Base-by-base conservation (phyloP, 2,888 invertebrate species). In the Rhagium mordax region DNA sequence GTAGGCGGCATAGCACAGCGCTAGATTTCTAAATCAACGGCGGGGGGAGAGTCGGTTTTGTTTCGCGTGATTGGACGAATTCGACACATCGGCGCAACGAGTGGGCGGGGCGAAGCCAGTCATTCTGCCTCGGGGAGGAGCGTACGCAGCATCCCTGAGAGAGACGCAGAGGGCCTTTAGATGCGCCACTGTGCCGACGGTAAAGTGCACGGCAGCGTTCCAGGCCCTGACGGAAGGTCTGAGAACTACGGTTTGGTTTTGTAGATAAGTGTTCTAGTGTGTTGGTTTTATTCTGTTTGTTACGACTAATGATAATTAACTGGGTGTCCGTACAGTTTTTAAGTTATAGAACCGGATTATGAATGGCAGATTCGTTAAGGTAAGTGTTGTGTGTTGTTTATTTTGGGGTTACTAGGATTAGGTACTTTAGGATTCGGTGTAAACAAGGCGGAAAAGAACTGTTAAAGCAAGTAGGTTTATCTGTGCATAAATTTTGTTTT, bases 81-180 rank as follows among this genome's bases (percentile, higher is more conserved):
- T 20, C 29, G 55, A 57, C 27, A 70, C 33, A 69, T 68, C 47
- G 61, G 57, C 72, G 80, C 77, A 76, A 69, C 71, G 71, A 62
- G 78, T 59, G 76, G 85, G 85, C 81, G 85, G 83, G 78, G 78
- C 78, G 33, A 33, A 75, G 76, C 71, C 84, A 77, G 79, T 83
- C 83, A 75, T 76, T 79, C 81, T 77, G 79, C 81, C 76, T 73
- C 53, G 21, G 59, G 80, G 80, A 71, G 86, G 79, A 78, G 84
- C 83, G 70, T 82, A 66, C 72, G 78, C 87, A 87, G 87, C 87
- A 87, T 87, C 87, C 87, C 85, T 83, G 84, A 80, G 81, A 81
- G 80, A 82, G 84, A 80, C 80, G 81, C 81, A 81, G 75, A 76
- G 81, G 79, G 79, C 79, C 76, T 77, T 79, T 84, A 84, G 85